Conservation (phyloP, 2,888 invertebrate genomes). For the Acronicta psi region DNA sequence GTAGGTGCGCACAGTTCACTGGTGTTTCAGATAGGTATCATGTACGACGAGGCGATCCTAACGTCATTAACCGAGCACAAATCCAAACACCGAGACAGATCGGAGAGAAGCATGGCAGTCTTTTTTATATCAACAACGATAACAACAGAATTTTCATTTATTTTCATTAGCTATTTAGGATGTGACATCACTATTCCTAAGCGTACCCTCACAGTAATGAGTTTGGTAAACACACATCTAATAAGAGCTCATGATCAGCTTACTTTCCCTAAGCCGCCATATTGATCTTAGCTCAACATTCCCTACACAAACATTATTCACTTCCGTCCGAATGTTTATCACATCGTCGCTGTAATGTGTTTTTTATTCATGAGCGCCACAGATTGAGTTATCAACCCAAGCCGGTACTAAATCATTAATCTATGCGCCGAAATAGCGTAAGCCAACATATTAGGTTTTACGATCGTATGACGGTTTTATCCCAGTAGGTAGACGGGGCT, state of each 20-base stretch:
- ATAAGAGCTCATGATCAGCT: conserved; percentile 27
- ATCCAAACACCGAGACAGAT: too few relatives aligned
- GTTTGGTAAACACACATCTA: neutral
- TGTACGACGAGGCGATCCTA: too few relatives aligned
- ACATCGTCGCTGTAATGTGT: conserved; percentile 70
- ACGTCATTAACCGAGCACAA: too few relatives aligned
- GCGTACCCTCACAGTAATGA: too few relatives aligned
- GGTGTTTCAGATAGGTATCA: too few relatives aligned
- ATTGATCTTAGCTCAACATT: conserved; percentile 39
- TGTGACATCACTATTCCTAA: too few relatives aligned
- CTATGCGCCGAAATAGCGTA: conserved; percentile 55
- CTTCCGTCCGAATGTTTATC: conserved; percentile 58
- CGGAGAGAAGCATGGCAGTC: too few relatives aligned
- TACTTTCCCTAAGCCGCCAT: conserved; percentile 10
- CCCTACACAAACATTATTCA: conserved; percentile 59
- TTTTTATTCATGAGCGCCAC: conserved; percentile 78
- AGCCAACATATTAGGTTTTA: conserved; percentile 53
- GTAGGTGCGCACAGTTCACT: too few relatives aligned
- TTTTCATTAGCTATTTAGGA: too few relatives aligned
- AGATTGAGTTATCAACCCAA: conserved; percentile 76
- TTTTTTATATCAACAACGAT: too few relatives aligned
- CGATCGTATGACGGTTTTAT: conserved; percentile 3
- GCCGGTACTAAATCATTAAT: conserved; percentile 53
- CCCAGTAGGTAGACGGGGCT: neutral
- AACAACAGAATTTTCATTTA: too few relatives aligned